phyloP scores from a whole-genome alignment of 2,113 vertebrate genomes.

The Chinchilla lanigera region DNA sequence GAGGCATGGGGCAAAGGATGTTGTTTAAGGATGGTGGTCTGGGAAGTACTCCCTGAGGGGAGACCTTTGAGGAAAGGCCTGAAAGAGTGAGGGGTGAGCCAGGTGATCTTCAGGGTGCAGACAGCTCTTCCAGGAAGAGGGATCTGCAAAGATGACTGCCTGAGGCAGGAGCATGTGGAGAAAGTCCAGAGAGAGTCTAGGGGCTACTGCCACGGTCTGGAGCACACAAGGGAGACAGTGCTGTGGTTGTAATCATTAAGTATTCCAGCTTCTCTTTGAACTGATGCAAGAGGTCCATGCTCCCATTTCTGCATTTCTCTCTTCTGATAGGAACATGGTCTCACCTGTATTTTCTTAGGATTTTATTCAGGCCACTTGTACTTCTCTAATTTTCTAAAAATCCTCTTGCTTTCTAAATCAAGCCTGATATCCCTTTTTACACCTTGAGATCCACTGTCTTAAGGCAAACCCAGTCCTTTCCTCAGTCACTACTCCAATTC shows the following conservation, averaged over 20 bases:
- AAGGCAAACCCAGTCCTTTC: background rate
- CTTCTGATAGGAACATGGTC: background rate
- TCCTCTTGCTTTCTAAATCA: background rate
- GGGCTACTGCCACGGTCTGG: rapidly evolving
- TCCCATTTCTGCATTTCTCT: no score
- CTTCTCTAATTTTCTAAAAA: background rate
- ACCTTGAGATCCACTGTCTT: background rate
- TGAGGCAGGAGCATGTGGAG: background rate
- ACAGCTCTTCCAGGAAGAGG: background rate
- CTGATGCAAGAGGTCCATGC: background rate
- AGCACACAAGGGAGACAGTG: rapidly evolving
- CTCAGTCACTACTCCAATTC: background rate
- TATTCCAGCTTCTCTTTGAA: background rate
- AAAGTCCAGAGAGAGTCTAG: background rate
- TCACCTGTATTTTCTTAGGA: background rate
- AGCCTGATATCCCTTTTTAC: background rate
- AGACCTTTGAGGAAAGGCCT: background rate
- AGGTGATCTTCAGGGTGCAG: background rate
- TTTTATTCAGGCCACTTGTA: rapidly evolving
- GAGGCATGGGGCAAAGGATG: rapidly evolving
- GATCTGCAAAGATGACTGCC: background rate
- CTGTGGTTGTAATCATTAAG: background rate
- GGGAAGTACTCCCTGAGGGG: background rate
- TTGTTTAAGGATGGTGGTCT: background rate
- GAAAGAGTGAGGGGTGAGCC: background rate